These are phyloP conservation scores for Scrobipalpa atriplicella DNA, from an alignment of 2,888 invertebrate species.

Conservation along the genomic window DNA sequence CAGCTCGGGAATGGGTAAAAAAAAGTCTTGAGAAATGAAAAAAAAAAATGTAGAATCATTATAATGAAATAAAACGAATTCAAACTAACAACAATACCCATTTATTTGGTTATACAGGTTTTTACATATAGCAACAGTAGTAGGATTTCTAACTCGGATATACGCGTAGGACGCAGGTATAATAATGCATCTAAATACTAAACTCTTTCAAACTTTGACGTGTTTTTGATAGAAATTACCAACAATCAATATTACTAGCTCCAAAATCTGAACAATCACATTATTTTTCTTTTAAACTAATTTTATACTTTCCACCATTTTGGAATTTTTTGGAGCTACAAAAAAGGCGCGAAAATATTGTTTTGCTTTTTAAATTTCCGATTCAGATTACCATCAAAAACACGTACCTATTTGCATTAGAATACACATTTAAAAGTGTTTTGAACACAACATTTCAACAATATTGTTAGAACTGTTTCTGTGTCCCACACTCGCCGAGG, in stretches of 20 bases:
- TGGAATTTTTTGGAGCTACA: not conserved
- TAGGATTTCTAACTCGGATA: slow-evolving; percentile 55
- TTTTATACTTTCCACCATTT: not conserved
- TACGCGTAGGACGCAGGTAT: slow-evolving; percentile 52
- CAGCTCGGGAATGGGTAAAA: no score
- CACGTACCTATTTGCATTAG: slow-evolving; percentile 11
- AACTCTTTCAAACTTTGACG: slow-evolving; percentile 29
- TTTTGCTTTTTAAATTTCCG: not conserved
- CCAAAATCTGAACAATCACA: not conserved
- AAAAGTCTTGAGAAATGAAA: no score
- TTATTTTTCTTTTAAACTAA: not conserved
- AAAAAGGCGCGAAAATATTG: not conserved
- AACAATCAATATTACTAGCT: not conserved
- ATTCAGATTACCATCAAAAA: slow-evolving; percentile 16
- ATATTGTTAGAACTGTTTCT: not conserved
- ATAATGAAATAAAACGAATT: slow-evolving; percentile 52
- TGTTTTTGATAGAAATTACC: slow-evolving; percentile 3
- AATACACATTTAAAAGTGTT: slow-evolving; percentile 10
- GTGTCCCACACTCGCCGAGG: no score
- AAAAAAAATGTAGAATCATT: no score
- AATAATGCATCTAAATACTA: slow-evolving; percentile 61
- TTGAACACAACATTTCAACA: slow-evolving; percentile 27
- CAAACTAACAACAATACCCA: slow-evolving; percentile 78
- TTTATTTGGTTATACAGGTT: slow-evolving; percentile 80
- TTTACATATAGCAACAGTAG: slow-evolving; percentile 75